Percentiles rank a stretch among this genome's conserved stretches.
Conservation (phyloP, 2,113 vertebrate genomes). For the Protobothrops mucrosquamatus region DNA sequence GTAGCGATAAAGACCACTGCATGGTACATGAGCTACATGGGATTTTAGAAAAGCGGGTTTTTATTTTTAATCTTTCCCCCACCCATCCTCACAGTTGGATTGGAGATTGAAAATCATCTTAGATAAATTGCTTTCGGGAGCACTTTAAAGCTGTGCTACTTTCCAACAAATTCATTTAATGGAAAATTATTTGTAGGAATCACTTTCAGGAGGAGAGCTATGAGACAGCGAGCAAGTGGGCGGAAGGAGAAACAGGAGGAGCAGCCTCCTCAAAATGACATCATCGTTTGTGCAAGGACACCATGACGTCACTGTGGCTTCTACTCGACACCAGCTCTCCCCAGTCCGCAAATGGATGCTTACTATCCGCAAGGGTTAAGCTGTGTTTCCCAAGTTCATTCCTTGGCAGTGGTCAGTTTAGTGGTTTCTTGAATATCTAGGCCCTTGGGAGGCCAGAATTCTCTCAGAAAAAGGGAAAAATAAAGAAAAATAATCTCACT, state of each 20-base stretch:
- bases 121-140: conserved; percentile 1
- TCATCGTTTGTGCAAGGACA: neutral
- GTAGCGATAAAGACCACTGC: neutral
- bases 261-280: neutral
- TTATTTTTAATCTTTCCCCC: neutral
- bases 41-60: neutral
- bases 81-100: neutral
- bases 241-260: neutral
- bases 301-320: neutral
- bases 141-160: neutral
- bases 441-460: neutral
- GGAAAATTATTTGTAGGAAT: neutral
- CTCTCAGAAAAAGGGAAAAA: neutral
- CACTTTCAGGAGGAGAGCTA: neutral
- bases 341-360: neutral
- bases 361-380: neutral
- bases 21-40: neutral
- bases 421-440: neutral
- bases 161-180: neutral
- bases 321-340: neutral
- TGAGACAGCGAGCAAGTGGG: neutral
- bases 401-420: neutral
- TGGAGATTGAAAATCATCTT: neutral
- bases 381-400: neutral
- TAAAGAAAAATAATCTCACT: neutral